Conservation (phyloP, 2,113 vertebrate species). For the Cyprinodon variegatus region DNA sequence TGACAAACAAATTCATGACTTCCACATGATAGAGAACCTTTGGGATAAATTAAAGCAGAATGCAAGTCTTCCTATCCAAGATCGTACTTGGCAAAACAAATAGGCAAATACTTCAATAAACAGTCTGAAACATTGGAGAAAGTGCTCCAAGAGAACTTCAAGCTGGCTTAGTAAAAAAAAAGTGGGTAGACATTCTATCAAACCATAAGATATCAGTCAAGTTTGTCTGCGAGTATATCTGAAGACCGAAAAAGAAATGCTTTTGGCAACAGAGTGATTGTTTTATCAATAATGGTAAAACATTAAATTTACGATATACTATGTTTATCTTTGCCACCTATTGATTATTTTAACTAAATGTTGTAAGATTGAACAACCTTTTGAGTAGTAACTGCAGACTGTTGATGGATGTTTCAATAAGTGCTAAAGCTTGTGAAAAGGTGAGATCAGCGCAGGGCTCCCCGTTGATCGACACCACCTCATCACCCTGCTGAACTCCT, state of each 20-base stretch:
- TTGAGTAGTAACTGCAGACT: conserved; percentile 90
- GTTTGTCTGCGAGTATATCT: not conserved
- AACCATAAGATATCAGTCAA: not conserved
- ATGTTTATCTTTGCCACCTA: not conserved
- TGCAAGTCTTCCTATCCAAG: not conserved
- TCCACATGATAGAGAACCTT: not conserved
- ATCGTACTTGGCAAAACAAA: not conserved
- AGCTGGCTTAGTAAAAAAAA: not conserved
- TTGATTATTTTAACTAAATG: not conserved
- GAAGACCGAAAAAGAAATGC: not conserved
- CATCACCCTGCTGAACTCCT: conserved; percentile 89
- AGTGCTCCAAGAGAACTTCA: not conserved
- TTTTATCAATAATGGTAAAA: not conserved
- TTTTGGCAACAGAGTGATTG: not conserved
- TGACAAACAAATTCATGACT: not conserved
- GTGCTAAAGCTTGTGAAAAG: conserved; percentile 82
- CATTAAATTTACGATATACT: not conserved
- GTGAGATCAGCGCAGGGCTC: conserved; percentile 86
- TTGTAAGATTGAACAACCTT: conserved; percentile 80
- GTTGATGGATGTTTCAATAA: conserved; percentile 86
- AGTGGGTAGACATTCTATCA: not conserved
- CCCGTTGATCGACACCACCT: conserved; percentile 92
- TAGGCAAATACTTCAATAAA: not conserved
- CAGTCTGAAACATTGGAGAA: not conserved
- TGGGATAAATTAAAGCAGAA: not conserved